Base-by-base conservation (phyloP, 2,113 vertebrate genomes). In the Girardinichthys multiradiatus region DNA sequence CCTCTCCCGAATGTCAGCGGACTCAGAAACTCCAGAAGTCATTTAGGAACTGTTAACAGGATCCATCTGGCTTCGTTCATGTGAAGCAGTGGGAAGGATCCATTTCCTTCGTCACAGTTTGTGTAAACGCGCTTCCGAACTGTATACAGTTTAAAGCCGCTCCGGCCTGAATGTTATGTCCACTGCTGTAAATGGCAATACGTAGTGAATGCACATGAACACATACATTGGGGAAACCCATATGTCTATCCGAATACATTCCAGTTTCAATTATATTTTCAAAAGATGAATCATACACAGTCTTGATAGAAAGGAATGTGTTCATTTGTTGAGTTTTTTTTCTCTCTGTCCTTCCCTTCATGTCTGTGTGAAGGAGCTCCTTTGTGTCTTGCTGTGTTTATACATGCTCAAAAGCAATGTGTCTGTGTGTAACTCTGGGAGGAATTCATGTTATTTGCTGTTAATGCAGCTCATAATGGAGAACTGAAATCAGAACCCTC, bases 381-480 rank as follows among this genome's bases (percentile, higher is more conserved):
- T 82, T 77, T 89, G 80, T 85, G 66, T 78, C 31, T 76, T 61
- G 10, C 51, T 84, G 76, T 82, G 74, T 87, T 76, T 80, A 62
- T 64, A 70, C 58, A 15, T 45, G 60, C 76, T 31, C 24, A 45
- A 81, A 79, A 74, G 30, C 70, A 51, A 70, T 17, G 28, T 76
- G 75, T 83, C 76, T 80, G 75, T 70, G 75, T 72, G 64, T 59
- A 64, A 73, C 90, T 86, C 91, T 87, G 69, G 72, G 86, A 92
- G 94, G 95, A 96, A 96, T 97, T 93, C 94, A 92, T 96, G 95
- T 95, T 95, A 96, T 95, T 95, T 92, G 92, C 92, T 92, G 90
- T 95, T 95, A 95, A 95, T 94, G 94, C 94, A 91, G 94, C 95
- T 96, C 93, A 97, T 93, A 96, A 94, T 95, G 92, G 90, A 89